Evolutionary conservation across 2,888 invertebrate genomes (phyloP).

Genomic region (Drosophila lutescens): DNA sequence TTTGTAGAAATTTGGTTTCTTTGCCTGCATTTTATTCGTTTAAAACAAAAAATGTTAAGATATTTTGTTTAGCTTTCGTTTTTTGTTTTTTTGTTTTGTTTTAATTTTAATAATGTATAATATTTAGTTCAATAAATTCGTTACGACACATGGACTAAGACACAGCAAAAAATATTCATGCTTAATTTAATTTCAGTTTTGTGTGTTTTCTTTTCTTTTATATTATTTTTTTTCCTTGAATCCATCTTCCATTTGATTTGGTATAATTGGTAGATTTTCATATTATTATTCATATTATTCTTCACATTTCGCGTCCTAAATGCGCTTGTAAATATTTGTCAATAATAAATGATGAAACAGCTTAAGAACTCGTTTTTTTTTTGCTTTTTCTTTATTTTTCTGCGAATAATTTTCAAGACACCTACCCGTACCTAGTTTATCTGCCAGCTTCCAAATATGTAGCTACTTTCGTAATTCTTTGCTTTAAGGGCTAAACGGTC

Average conservation of each 20-base stretch:
- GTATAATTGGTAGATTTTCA: slow-evolving; percentile 17
- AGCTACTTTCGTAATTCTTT: slow-evolving; percentile 7
- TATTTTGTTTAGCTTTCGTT: slow-evolving; percentile 29
- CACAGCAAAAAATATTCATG: slow-evolving; percentile 83
- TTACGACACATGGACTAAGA: slow-evolving; percentile 85
- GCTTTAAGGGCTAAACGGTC: slow-evolving; percentile 23
- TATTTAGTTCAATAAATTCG: slow-evolving; percentile 82
- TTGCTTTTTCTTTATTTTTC: slow-evolving; percentile 47
- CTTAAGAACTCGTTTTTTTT: slow-evolving; percentile 58
- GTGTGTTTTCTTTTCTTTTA: slow-evolving; percentile 26
- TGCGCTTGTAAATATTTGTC: slow-evolving; percentile 78
- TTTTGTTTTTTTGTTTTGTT: slow-evolving; percentile 1
- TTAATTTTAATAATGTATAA: slow-evolving; percentile 47
- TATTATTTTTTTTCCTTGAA: slow-evolving; percentile 2
- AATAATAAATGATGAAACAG: slow-evolving; percentile 71
- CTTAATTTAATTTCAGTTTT: slow-evolving; percentile 66
- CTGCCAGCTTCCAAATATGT: slow-evolving; percentile 53
- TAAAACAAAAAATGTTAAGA: slow-evolving; percentile 35
- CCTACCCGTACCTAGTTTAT: slow-evolving; percentile 25
- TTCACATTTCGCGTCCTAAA: slow-evolving; percentile 52
- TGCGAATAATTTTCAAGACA: slow-evolving; percentile 21
- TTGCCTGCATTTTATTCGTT: slow-evolving; percentile 49
- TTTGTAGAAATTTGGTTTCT: slow-evolving; percentile 66
- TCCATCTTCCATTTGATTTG: slow-evolving; percentile 18
- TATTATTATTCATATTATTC: slow-evolving; percentile 31